Evolutionary conservation across 2,888 invertebrate genomes (phyloP).

Genomic region (Macrophya alboannulata): DNA sequence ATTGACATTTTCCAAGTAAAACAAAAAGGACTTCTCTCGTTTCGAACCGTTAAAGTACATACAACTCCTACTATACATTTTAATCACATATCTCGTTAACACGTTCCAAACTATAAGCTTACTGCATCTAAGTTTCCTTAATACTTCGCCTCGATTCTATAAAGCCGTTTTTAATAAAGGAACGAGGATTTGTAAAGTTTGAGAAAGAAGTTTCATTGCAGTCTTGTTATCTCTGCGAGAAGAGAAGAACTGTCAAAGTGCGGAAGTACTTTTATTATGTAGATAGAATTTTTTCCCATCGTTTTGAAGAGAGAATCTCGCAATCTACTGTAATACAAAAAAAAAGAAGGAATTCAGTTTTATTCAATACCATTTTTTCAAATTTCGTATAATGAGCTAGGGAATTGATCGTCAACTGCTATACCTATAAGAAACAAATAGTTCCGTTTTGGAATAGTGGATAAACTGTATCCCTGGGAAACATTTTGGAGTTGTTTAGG

Average conservation of each 20-base stretch:
- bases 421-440: neutral
- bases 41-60: neutral
- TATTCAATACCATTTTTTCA: neutral
- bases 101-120: neutral
- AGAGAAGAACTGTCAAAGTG: neutral
- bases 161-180: neutral
- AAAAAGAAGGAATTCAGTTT: neutral
- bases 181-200: neutral
- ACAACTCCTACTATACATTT: neutral
- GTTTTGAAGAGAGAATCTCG: neutral
- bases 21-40: neutral
- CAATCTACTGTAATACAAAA: neutral
- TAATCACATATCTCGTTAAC: neutral
- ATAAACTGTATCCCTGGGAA: neutral
- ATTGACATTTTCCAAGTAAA: neutral
- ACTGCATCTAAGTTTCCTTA: neutral
- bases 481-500: conserved; percentile 3
- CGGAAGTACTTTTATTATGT: neutral
- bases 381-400: neutral
- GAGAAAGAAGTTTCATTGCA: neutral
- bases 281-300: neutral
- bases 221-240: neutral
- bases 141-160: neutral
- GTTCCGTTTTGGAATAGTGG: neutral
- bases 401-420: neutral